Conservation (phyloP, 2,888 invertebrate species). For the Notocelia uddmanniana region DNA sequence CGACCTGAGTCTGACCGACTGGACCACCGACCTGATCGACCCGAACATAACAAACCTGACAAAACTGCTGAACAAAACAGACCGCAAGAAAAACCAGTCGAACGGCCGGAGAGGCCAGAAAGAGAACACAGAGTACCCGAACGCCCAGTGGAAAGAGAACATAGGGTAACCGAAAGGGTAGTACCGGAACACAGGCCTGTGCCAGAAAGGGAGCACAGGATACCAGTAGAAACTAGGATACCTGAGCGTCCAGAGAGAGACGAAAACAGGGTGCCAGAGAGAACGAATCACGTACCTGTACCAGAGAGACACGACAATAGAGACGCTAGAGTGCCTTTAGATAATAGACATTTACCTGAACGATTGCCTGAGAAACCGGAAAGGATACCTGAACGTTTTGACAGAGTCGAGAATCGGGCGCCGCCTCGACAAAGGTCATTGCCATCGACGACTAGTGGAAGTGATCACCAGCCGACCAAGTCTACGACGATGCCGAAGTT, state of each 20-base stretch:
- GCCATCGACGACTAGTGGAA: constrained; percentile 70
- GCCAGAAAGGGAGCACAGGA: constrained; percentile 45
- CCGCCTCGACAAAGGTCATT: constrained; percentile 78
- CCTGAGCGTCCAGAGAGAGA: constrained; percentile 38
- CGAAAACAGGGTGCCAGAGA: constrained; percentile 31
- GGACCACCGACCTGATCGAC: constrained; percentile 15
- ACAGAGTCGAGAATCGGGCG: constrained; percentile 66
- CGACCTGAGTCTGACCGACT: constrained; percentile 49
- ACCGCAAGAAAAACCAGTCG: constrained; percentile 7
- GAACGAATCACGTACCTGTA: constrained; percentile 49
- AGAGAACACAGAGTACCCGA: constrained; percentile 39
- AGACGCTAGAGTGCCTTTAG: constrained; percentile 47
- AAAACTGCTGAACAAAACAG: not conserved
- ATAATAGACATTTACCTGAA: constrained; percentile 59
- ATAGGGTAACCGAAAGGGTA: constrained; percentile 44
- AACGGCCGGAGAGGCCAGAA: constrained; percentile 26
- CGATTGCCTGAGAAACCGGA: constrained; percentile 67
- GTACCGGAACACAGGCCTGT: constrained; percentile 41
- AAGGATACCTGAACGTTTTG: constrained; percentile 54
- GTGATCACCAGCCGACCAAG: constrained; percentile 78
- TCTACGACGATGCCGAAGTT: constrained; percentile 87
- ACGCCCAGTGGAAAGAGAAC: constrained; percentile 44
- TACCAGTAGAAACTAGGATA: constrained; percentile 42
- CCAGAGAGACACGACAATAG: constrained; percentile 36
- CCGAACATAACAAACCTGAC: constrained; percentile 21